Evolutionary conservation across 2,888 invertebrate genomes (phyloP), one percentile per base, ranked within the genome.

Genomic region (Dinocampus coccinellae): DNA sequence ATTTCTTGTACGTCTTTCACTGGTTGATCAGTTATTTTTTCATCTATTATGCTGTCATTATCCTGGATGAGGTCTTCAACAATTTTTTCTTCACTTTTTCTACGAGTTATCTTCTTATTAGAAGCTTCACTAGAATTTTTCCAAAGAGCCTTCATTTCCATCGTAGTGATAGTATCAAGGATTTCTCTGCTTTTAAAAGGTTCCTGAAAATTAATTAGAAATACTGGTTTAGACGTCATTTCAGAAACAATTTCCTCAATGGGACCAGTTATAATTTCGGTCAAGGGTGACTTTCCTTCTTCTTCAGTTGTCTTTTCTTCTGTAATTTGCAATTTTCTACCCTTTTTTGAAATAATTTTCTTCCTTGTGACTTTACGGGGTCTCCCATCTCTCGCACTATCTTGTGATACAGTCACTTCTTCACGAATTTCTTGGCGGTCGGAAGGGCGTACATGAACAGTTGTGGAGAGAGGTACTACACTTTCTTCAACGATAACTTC

Each of bases 251-350:
- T 61, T 70, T 68, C 73, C 26, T 77, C 79, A 20, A 75, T 78
- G 39, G 82, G 83, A 39, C 72, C 83, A 73, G 82, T 84, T 52
- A 87, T 82, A 75, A 58, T 16, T 33, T 47, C 60, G 0, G 42
- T 67, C n/a, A 67, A n/a, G 4, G 73, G 73, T 0, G 69, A 42
- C 42, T 86, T 88, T 57, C 89, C 88, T 73, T 88, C 88, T 76
- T 89, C 89, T 77, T 89, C 88, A 47, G 87, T 85, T 24, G 88
- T 88, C 1, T 85, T 75, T 42, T 89, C 77, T 68, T 84, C 81
- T 3, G 76, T 80, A 0, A 80, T 75, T 2, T 78, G 75, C 73
- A 77, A 36, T 75, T 78, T 75, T 10, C 62, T 82, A 6, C 87
- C 88, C 68, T 87, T 81, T 10, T 80, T 85, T 70, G 85, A 88